Evolutionary conservation across 2,113 vertebrate species (phyloP), one percentile per base, ranked within the genome.

Genomic region (Galeopterus variegatus): DNA sequence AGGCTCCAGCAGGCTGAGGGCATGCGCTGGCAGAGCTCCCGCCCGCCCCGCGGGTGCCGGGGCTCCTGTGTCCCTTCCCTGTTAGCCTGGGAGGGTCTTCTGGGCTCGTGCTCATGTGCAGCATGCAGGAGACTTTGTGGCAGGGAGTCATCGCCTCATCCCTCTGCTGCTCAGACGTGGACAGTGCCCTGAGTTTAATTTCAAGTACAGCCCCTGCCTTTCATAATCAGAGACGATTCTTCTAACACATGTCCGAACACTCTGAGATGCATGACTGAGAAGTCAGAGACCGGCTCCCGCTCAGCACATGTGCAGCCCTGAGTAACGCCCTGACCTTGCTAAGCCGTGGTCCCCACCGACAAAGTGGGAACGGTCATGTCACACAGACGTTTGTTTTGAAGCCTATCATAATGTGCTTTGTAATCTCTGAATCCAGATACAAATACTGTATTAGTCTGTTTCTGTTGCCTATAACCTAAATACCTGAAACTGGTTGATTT

Each of bases 311-410:
- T 5, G 73, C 15, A 12, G 24, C 5, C 23, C 19, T 9, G 67
- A 70, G 67, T 45, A 14, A 23, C 1, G 14, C 52, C 52, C 23
- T 1, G 52, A 3, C 77, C 21, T 13, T 1, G 12, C 23, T 0
- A 11, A 21, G 56, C 28, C 0, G 1, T 10, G 4, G 26, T 0
- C 26, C 58, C 65, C 36, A 0, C 6, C 24, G 31, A 8, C 0
- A 4, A 1, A 6, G 4, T 0, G 6, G 19, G 5, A 5, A 36
- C 19, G 31, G 60, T 9, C 10, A 10, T 3, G 1, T 3, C 75
- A 3, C 10, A 1, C 6, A 7, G 7, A 33, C 18, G 0, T 5
- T 19, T 10, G 21, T 41, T 41, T 31, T 19, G 8, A 82, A 48
- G 12, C 36, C 75, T 5, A 1, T 1, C 8, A 6, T 7, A 3